phyloP scores from a whole-genome alignment of 2,797 vertebrate species.

The Fistularia tabacaria region DNA sequence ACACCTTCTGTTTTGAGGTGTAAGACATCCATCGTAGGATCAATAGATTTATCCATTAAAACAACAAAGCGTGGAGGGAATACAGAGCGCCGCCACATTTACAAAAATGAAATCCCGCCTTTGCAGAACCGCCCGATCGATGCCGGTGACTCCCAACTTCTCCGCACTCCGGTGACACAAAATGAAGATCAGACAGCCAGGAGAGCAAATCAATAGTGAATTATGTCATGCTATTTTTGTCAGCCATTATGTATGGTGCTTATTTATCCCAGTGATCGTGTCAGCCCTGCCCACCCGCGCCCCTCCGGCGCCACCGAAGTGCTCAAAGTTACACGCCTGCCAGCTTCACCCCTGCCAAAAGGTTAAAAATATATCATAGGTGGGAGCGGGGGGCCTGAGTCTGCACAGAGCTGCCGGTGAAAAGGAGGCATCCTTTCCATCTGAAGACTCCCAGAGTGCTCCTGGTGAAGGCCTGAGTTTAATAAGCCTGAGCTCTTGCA shows the following conservation, averaged over 20 bases:
- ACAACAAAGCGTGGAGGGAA: constrained; percentile 35
- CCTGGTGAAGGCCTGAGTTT: constrained; percentile 9
- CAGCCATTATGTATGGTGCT: constrained; percentile 56
- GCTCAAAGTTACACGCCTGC: constrained; percentile 4
- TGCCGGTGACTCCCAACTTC: constrained; percentile 45
- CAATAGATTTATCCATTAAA: constrained; percentile 49
- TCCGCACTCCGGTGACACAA: constrained; percentile 34
- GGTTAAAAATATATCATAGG: constrained; percentile 7
- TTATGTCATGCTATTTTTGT: constrained; percentile 73
- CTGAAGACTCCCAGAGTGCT: constrained; percentile 1
- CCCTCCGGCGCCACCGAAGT: no score
- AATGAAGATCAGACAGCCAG: constrained; percentile 55
- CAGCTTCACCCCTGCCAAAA: constrained; percentile 9
- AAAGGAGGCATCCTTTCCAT: neutral
- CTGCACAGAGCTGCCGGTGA: neutral
- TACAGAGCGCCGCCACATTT: constrained; percentile 28
- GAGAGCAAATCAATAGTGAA: constrained; percentile 73
- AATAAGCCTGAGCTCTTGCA: no score
- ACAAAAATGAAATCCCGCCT: constrained; percentile 53
- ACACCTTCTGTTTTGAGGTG: constrained; percentile 20
- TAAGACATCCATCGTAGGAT: constrained; percentile 21
- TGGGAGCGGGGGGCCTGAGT: neutral
- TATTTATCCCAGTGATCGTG: constrained; percentile 56
- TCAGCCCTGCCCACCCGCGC: neutral
- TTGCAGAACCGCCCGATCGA: constrained; percentile 50